These are phyloP conservation scores for Lochmaea capreae DNA, from an alignment of 2,888 invertebrate genomes.

Conservation along the genomic window DNA sequence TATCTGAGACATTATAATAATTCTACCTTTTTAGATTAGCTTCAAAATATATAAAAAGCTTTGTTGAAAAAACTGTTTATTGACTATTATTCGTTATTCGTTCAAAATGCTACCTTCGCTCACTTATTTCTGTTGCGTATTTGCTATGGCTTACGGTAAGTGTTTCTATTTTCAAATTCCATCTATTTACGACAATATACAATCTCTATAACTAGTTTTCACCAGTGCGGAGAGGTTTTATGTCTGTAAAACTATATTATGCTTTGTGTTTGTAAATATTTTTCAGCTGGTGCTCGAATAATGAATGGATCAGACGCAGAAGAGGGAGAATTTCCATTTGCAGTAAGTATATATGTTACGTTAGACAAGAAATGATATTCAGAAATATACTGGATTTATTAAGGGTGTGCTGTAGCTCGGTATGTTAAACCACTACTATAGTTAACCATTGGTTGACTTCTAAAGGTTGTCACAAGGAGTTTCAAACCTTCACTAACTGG, in stretches of 20 bases:
- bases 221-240: too few relatives aligned
- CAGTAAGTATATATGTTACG: slow-evolving; percentile 41
- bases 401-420: too few relatives aligned
- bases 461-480: too few relatives aligned
- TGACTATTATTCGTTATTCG: not conserved
- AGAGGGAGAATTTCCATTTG: slow-evolving; percentile 53
- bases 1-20: too few relatives aligned
- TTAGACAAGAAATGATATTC: too few relatives aligned
- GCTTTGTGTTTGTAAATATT: too few relatives aligned
- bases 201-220: too few relatives aligned
- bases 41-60: not conserved
- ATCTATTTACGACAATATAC: not conserved
- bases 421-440: too few relatives aligned
- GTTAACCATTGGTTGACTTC: too few relatives aligned
- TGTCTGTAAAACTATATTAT: too few relatives aligned
- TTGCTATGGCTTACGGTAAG: slow-evolving; percentile 7
- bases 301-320: slow-evolving; percentile 52
- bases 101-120: slow-evolving; percentile 6
- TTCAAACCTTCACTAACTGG: too few relatives aligned
- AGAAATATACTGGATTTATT: too few relatives aligned
- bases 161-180: not conserved
- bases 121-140: not conserved
- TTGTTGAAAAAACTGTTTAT: not conserved
- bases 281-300: slow-evolving; percentile 39
- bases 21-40: not conserved